Evolutionary conservation across 2,797 vertebrate genomes (phyloP).

Genomic region (Adrianichthys oophorus): DNA sequence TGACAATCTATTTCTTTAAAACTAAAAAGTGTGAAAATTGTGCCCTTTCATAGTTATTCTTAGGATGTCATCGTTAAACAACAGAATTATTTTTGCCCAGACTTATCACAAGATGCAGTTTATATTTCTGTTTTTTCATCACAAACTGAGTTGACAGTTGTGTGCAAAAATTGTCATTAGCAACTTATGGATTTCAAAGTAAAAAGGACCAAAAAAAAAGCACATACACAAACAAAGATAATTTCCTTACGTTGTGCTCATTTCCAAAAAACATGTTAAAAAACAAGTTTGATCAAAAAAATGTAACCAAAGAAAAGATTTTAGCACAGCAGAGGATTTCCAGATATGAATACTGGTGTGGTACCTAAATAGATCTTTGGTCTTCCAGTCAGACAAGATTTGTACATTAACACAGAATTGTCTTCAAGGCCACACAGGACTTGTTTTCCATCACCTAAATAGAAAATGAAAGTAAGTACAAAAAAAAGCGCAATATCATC

Average conservation of each 20-base stretch:
- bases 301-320: slow-evolving; percentile 6
- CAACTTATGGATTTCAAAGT: slow-evolving; percentile 31
- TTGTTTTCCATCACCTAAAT: slow-evolving; percentile 84
- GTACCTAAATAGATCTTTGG: slow-evolving; percentile 85
- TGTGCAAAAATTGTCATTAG: slow-evolving; percentile 40
- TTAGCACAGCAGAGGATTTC: slow-evolving; percentile 12
- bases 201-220: slow-evolving; percentile 17
- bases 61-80: too few species aligned
- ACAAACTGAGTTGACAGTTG: slow-evolving; percentile 32
- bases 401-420: slow-evolving; percentile 80
- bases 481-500: neutral
- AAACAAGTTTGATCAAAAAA: slow-evolving; percentile 13
- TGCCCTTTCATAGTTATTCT: too few species aligned
- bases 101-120: neutral
- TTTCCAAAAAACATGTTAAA: slow-evolving; percentile 6
- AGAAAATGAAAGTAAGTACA: slow-evolving; percentile 24
- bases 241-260: neutral
- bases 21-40: too few species aligned
- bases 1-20: too few species aligned
- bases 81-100: neutral
- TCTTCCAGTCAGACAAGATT: slow-evolving; percentile 72
- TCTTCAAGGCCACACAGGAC: slow-evolving; percentile 88
- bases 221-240: slow-evolving; percentile 12
- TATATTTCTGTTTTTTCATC: too few species aligned
- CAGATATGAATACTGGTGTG: slow-evolving; percentile 12